Percentiles rank a stretch among this genome's conserved stretches.
Evolutionary conservation across 2,888 invertebrate species (phyloP).

Genomic region (Nyleta sp.): DNA sequence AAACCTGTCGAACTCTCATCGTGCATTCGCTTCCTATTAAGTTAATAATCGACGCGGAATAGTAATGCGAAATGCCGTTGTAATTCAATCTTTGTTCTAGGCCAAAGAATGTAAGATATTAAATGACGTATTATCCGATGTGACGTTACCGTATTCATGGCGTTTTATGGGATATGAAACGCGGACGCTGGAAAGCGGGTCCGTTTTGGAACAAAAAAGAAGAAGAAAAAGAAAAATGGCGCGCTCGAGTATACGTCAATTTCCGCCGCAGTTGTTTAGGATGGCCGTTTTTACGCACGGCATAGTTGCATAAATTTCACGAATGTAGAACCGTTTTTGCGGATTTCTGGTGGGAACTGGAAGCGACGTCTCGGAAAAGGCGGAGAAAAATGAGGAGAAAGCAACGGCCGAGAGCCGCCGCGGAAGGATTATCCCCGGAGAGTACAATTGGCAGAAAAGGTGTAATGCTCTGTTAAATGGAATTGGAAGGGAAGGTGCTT

Average conservation of each 20-base stretch:
- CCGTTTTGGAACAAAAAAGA: too few relatives aligned
- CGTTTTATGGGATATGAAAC: slow-evolving; percentile 28
- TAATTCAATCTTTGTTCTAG: slow-evolving; percentile 52
- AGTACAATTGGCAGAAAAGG: slow-evolving; percentile 35
- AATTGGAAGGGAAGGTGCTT: slow-evolving; percentile 29
- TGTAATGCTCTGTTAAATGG: slow-evolving; percentile 27
- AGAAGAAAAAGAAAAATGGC: neutral
- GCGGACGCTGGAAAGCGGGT: slow-evolving; percentile 16
- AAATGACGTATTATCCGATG: slow-evolving; percentile 36
- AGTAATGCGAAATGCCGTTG: slow-evolving; percentile 39
- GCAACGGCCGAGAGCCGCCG: slow-evolving; percentile 7
- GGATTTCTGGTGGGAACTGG: slow-evolving; percentile 24
- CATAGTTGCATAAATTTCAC: slow-evolving; percentile 45
- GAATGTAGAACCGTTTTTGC: slow-evolving; percentile 39
- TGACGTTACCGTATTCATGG: slow-evolving; percentile 24
- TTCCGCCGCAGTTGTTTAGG: slow-evolving; percentile 11
- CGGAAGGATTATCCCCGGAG: slow-evolving; percentile 27
- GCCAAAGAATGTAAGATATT: slow-evolving; percentile 32
- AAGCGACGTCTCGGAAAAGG: slow-evolving; percentile 10
- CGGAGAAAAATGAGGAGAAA: slow-evolving; percentile 24
- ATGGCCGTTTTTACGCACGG: slow-evolving; percentile 11
- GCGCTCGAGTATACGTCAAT: slow-evolving; percentile 18
- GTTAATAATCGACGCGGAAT: slow-evolving; percentile 54
- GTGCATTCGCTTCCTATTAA: slow-evolving; percentile 41
- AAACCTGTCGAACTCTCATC: slow-evolving; percentile 63